Evolutionary conservation across 2,797 vertebrate species (phyloP).

Genomic region (Gambelia wislizenii): DNA sequence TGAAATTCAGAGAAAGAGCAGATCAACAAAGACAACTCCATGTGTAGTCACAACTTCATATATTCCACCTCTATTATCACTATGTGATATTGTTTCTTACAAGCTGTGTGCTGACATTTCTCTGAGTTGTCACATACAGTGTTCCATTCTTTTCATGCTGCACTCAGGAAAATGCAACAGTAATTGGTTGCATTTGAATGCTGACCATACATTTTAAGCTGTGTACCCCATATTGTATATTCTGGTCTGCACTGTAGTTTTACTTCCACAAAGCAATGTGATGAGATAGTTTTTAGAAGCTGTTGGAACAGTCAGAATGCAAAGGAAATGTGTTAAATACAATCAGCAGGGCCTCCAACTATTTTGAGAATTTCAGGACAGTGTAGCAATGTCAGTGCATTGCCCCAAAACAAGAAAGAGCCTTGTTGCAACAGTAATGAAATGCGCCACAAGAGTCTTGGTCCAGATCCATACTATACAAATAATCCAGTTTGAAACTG

Average conservation of each 20-base stretch:
- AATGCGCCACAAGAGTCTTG: not conserved
- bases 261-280: not conserved
- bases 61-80: not conserved
- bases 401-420: too few relatives aligned
- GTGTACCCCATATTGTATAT: conserved; percentile 26
- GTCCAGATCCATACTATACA: too few relatives aligned
- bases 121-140: conserved; percentile 65
- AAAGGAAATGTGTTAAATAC: not conserved
- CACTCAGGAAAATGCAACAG: conserved; percentile 57
- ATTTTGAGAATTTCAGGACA: not conserved
- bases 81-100: conserved; percentile 50
- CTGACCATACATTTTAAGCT: conserved; percentile 63
- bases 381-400: not conserved
- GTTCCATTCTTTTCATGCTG: conserved; percentile 66
- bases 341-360: not conserved
- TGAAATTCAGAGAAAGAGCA: not conserved
- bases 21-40: conserved; percentile 1
- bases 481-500: too few relatives aligned
- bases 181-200: conserved; percentile 66
- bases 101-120: conserved; percentile 58
- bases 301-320: not conserved
- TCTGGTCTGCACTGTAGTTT: not conserved
- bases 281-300: not conserved
- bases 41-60: not conserved
- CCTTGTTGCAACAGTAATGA: too few relatives aligned